Base-by-base conservation (phyloP, 64 coral and sea anemone species). In the Hydrozoanthus tunicans region DNA sequence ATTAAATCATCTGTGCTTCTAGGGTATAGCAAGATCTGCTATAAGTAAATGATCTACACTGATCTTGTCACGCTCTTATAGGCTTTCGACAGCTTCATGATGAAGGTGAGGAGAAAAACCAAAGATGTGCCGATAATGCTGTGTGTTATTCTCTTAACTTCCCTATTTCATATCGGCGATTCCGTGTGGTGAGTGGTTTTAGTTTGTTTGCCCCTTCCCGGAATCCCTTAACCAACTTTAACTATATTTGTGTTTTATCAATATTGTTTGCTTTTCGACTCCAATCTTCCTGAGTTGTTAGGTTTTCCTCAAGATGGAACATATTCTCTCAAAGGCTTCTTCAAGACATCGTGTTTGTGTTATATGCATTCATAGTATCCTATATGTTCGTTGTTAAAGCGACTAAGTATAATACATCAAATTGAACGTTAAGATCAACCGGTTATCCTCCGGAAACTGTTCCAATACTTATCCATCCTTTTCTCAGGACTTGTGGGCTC, bases 81-180 rank as follows among this genome's bases (percentile, higher is more conserved):
- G 84, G 68, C 84, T 75, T 73, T 88, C 69, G 84, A 88, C 84
- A 75, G 43, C 84, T 88, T 88, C 68, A 88, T 54, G 13, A 88
- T 88, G 84, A 70, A 55, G 59, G 56, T 88, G 10, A 60, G 84
- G 53, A 88, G 69, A 15, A 88, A 88, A 88, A 73, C 84, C 56
- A 88, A 88, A 75, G 84, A 88, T 88, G 84, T 88, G 10, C 84
- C 84, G 23, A 75, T 88, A 61, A 88, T 88, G 84, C 69, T 88
- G 24, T 74, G 84, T 17, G 69, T 88, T 17, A 56, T 75, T 8
- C 84, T 88, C 24, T 56, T 88, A 5, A 72, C 84, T 74, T 88
- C 84, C 11, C 84, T 88, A 10, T 88, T 88, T 59, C 84, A 88
- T 70, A 73, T 88, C 26, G 56, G 84, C 56, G 84, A 70, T 3